phyloP scores from a whole-genome alignment of 2,888 invertebrate genomes.

The Xanthorhoe spadicearia region DNA sequence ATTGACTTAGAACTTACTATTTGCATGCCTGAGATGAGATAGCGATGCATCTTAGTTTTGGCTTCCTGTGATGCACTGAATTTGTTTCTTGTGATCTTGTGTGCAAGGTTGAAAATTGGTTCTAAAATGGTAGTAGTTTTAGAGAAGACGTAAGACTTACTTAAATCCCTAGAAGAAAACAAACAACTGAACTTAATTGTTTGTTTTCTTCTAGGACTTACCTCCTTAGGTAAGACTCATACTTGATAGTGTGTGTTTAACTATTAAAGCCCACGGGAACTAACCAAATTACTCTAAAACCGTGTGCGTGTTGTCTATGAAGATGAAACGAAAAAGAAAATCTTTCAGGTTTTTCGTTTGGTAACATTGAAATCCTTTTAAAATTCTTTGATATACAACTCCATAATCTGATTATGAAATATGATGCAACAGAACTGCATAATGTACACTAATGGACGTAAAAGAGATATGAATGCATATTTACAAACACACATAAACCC shows the following conservation, averaged over 20 bases:
- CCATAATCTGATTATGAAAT: slow-evolving; percentile 1
- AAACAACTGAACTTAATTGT: background rate
- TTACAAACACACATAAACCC: slow-evolving; percentile 70
- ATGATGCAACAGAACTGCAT: slow-evolving; percentile 44
- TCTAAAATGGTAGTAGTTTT: background rate
- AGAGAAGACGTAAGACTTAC: background rate
- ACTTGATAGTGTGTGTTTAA: no score
- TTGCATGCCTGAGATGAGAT: slow-evolving; percentile 32
- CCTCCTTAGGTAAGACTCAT: background rate
- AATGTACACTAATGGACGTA: slow-evolving; percentile 48
- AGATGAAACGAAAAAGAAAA: no score
- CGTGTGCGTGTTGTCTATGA: no score
- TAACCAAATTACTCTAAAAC: no score
- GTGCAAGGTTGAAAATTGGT: background rate
- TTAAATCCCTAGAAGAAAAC: background rate
- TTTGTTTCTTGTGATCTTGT: background rate
- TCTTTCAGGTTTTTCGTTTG: no score
- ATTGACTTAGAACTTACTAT: slow-evolving; percentile 31
- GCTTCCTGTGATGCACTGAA: background rate
- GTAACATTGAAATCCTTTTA: background rate
- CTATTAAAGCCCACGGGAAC: no score
- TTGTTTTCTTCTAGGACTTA: no score
- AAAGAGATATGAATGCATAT: slow-evolving; percentile 59
- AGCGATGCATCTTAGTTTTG: slow-evolving; percentile 21
- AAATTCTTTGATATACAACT: background rate